phyloP scores from a whole-genome alignment of 1,140 invertebrate species.

The Drosophila azteca region DNA sequence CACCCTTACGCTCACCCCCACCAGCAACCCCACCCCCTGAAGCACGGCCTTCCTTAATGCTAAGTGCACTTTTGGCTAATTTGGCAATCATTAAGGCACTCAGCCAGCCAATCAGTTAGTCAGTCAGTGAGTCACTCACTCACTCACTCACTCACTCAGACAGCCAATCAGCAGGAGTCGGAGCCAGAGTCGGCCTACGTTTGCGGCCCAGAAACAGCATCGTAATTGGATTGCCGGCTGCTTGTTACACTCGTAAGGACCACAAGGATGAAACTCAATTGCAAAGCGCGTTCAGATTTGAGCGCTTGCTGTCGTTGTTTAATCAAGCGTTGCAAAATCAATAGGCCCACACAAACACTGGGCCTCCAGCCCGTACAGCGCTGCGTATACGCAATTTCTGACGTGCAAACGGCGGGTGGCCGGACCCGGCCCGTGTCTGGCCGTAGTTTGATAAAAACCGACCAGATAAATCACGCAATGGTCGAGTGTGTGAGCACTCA shows the following conservation, averaged over 20 bases:
- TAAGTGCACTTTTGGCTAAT: slow-evolving; percentile 67
- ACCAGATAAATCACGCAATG: slow-evolving; percentile 45
- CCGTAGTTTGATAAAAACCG: slow-evolving; percentile 41
- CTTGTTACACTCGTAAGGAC: slow-evolving; percentile 42
- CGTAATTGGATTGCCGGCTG: slow-evolving; percentile 63
- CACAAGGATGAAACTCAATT: slow-evolving; percentile 44
- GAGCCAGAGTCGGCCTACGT: neutral
- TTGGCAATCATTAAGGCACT: slow-evolving; percentile 70
- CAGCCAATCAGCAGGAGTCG: neutral
- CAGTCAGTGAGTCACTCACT: slow-evolving; percentile 29
- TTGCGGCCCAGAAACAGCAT: slow-evolving; percentile 46
- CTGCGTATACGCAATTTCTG: slow-evolving; percentile 38
- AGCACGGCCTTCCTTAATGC: slow-evolving; percentile 29
- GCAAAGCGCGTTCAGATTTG: slow-evolving; percentile 33
- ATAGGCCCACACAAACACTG: slow-evolving; percentile 37
- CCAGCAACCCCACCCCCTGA: too few species aligned
- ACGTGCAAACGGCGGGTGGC: neutral
- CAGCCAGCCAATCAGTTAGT: slow-evolving; percentile 44
- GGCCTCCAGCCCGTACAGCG: slow-evolving; percentile 7
- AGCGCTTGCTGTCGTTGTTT: slow-evolving; percentile 40
- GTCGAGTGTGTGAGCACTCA: slow-evolving; percentile 22
- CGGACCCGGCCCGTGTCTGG: slow-evolving; percentile 25
- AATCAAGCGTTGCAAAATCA: slow-evolving; percentile 69
- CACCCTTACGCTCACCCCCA: too few species aligned
- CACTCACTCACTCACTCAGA: slow-evolving; percentile 27